These are phyloP conservation scores for Drosophila dives DNA, from an alignment of 2,888 invertebrate species.

Conservation along the genomic window DNA sequence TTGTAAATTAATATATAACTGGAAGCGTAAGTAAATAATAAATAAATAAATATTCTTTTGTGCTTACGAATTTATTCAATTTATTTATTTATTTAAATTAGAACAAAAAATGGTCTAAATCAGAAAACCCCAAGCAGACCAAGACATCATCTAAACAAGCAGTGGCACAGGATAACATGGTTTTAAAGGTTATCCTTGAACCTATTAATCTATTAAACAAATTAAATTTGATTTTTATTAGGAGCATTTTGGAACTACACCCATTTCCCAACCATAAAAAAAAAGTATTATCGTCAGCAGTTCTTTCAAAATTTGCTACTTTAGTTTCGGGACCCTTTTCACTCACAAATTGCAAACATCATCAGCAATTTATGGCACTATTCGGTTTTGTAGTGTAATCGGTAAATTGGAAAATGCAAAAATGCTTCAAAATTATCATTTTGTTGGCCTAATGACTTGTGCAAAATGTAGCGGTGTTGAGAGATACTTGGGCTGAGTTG, in stretches of 20 bases:
- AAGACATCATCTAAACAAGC: neutral
- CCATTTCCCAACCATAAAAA: neutral
- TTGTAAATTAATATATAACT: neutral
- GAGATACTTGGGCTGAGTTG: slow-evolving; percentile 40
- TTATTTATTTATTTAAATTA: neutral
- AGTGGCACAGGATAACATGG: neutral
- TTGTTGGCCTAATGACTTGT: slow-evolving; percentile 71
- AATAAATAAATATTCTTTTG: neutral
- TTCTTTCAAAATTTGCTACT: neutral
- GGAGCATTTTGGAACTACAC: neutral
- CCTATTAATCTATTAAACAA: neutral
- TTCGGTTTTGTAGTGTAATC: slow-evolving; percentile 35
- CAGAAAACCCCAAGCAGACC: neutral
- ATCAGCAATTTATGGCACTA: neutral
- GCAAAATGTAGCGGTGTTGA: slow-evolving; percentile 60
- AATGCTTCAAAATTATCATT: slow-evolving; percentile 70
- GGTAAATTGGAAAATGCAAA: slow-evolving; percentile 59
- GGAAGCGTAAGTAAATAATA: neutral
- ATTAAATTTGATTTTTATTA: neutral
- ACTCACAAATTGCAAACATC: neutral
- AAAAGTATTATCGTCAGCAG: neutral
- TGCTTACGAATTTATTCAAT: neutral
- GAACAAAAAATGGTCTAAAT: neutral
- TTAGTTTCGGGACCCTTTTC: neutral
- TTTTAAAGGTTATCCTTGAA: neutral